Conservation (phyloP, 2,888 invertebrate species). For the Graphium colonna region DNA sequence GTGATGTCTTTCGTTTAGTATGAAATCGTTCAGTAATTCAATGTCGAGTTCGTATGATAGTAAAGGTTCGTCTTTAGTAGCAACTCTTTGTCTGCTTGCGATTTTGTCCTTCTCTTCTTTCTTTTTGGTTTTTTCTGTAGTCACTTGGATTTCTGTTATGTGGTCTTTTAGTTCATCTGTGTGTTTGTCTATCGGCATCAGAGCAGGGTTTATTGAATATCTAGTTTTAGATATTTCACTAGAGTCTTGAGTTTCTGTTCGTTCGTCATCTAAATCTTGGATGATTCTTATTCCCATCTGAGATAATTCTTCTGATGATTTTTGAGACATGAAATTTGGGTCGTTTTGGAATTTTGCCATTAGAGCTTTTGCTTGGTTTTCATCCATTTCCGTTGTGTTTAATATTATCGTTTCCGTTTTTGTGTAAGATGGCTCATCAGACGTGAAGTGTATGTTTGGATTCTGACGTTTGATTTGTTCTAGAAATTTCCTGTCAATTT, state of each 20-base stretch:
- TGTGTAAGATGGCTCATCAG: slow-evolving; percentile 67
- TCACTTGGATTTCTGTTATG: slow-evolving; percentile 87
- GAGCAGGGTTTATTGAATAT: slow-evolving; percentile 64
- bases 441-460: slow-evolving; percentile 70
- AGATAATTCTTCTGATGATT: slow-evolving; percentile 65
- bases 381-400: slow-evolving; percentile 71
- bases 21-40: slow-evolving; percentile 71
- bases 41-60: slow-evolving; percentile 67
- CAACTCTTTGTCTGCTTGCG: slow-evolving; percentile 61
- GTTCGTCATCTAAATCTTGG: slow-evolving; percentile 63
- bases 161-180: slow-evolving; percentile 61
- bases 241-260: slow-evolving; percentile 49
- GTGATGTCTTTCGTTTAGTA: slow-evolving; percentile 67
- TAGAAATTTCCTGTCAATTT: slow-evolving; percentile 62
- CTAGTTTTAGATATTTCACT: slow-evolving; percentile 66
- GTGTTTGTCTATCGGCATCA: slow-evolving; percentile 60
- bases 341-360: slow-evolving; percentile 72
- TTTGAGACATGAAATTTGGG: slow-evolving; percentile 70
- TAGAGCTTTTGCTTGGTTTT: slow-evolving; percentile 65
- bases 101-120: slow-evolving; percentile 59
- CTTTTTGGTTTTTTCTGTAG: slow-evolving; percentile 57
- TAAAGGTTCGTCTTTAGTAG: slow-evolving; percentile 54
- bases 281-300: slow-evolving; percentile 65
- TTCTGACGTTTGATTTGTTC: slow-evolving; percentile 70
- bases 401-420: slow-evolving; percentile 77